Evolutionary conservation across 1,140 invertebrate species (phyloP), one percentile per base, ranked within the genome.

Genomic region (Drosophila ohnishii): DNA sequence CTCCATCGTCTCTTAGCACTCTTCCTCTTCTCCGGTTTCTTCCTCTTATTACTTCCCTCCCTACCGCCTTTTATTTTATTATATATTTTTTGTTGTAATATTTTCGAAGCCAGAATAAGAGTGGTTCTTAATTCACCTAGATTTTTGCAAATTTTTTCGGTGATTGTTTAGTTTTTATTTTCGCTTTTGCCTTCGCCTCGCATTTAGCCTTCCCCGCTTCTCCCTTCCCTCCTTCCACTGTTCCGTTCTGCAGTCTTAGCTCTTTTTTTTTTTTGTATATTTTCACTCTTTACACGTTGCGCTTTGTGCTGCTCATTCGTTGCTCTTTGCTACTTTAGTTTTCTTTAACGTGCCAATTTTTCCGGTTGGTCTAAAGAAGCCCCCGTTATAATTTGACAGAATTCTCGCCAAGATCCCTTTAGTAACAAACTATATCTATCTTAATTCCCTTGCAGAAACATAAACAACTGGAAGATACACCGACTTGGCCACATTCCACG

Each of bases 341-440:
- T 87, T 82, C 78, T 78, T 80, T 76, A 59, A 75, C 76, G 82
- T 78, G 82, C 75, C 83, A 87, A 86, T 76, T 86, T 87, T 86
- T 66, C 79, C 82, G 67, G 75, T 76, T 81, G 62, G 55, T 50
- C 75, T 70, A 55, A 56, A 77, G 35, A 69, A 48, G 25, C 56
- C 34, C 34, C 28, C 42, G n/a, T 22, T 53, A 60, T 70, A 30
- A 42, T 32, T 67, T 40, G 42, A 25, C 34, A 34, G 44, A 37
- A 10, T 28, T 55, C 51, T 55, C 13, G 51, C 19, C 45, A 63
- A 48, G 42, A 67, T 67, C 64, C 35, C 19, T 34, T 13, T 6
- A 28, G 7, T 44, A 11, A 47, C 48, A 9, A 35, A 69, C 28
- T 70, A 16, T 44, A 25, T 34, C 11, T 30, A 9, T 28, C 1